Percentiles rank a stretch among this genome's conserved stretches.
These are phyloP conservation scores for Tribolium madens DNA, from an alignment of 1,140 invertebrate species.

Conservation along the genomic window DNA sequence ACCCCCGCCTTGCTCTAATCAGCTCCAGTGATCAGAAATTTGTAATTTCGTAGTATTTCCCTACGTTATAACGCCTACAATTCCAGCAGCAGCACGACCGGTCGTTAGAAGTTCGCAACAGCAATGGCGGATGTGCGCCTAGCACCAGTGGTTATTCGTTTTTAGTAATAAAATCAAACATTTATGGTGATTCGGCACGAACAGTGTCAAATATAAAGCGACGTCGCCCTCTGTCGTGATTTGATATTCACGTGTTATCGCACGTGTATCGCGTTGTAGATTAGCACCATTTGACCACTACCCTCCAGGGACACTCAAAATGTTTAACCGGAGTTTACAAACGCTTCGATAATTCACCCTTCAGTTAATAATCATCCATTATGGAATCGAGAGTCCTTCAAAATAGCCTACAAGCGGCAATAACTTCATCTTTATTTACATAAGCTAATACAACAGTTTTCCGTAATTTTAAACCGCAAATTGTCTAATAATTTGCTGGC, in stretches of 20 bases:
- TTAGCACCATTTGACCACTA: slow-evolving; percentile 47
- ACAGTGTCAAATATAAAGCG: slow-evolving; percentile 49
- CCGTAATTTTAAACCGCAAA: not conserved
- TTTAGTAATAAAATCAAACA: slow-evolving; percentile 53
- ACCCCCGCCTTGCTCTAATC: not conserved
- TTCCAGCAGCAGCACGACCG: not conserved
- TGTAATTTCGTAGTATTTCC: not conserved
- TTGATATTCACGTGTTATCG: slow-evolving; percentile 52
- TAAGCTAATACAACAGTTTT: not conserved
- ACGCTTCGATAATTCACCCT: slow-evolving; percentile 11
- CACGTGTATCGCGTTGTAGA: slow-evolving; percentile 52
- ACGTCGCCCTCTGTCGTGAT: slow-evolving; percentile 44
- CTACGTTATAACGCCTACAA: not conserved
- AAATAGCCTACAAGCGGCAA: not conserved
- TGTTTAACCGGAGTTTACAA: slow-evolving; percentile 19
- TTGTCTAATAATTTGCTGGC: not conserved
- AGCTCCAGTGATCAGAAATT: not conserved
- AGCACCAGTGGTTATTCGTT: slow-evolving; percentile 41
- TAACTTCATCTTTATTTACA: not conserved
- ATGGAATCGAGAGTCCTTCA: not conserved
- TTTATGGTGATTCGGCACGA: slow-evolving; percentile 53
- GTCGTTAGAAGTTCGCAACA: slow-evolving; percentile 17
- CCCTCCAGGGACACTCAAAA: slow-evolving; percentile 37
- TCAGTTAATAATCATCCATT: slow-evolving; percentile 16
- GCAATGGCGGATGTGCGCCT: slow-evolving; percentile 18